Base-by-base conservation (phyloP, 92 coral and sea anemone species). In the Paramuricea clavata region DNA sequence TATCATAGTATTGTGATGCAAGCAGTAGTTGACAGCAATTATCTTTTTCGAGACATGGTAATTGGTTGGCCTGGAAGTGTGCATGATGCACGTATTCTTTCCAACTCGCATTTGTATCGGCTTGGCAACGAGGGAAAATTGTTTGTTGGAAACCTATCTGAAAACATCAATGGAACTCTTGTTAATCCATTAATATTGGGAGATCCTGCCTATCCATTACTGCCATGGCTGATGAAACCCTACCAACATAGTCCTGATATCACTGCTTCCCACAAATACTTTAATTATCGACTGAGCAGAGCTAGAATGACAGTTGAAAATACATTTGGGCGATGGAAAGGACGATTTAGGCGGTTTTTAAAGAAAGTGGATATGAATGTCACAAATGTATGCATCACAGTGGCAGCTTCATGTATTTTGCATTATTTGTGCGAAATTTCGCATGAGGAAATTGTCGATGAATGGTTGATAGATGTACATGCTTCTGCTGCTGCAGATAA, bases 331-430 rank as follows among this genome's bases (percentile, higher is more conserved):
- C 65, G 44, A 4, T 39, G 44, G 44, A 39, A 39, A 39, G 44
- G 44, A 4, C 13, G 52, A 47, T 47, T 47, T 15, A 47, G 52
- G 10, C 13, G 69, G 69, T 61, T 61, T 23, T 61, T 61, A 30
- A 61, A 61, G 69, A 61, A 61, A 23, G 69, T 61, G 31, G 69
- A 61, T 61, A 61, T 61, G 69, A 23, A 61, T 19, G 69, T 61
- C 28, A 23, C 7, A 5, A 61, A 61, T 61, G 69, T 61, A 23
- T 5, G 11, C 30, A 23, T 61, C 12, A 1, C 69, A 19, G 69
- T 61, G 69, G 69, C 69, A 47, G 52, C 52, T 47, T 47, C 52
- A 47, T 47, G 52, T 15, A 47, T 47, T 47, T 1, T 47, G 13
- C 69, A 61, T 13, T 3, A 61, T 61, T 61, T 61, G 31, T 61